Evolutionary conservation across 2,113 vertebrate genomes (phyloP).

Genomic region (Plotosus lineatus): DNA sequence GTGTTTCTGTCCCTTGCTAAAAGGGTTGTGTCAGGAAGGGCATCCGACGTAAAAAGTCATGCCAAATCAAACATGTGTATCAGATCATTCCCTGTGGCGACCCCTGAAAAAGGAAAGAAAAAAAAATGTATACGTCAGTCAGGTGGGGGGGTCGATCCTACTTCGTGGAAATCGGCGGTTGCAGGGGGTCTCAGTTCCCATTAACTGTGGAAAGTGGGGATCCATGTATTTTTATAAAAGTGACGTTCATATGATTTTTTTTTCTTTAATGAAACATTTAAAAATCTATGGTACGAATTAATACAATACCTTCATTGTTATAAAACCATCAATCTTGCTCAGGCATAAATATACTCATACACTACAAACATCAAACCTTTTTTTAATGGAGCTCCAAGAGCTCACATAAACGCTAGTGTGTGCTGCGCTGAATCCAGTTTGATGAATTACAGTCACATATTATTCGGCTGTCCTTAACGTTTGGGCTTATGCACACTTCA

Average conservation of each 20-base stretch:
- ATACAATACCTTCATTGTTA: neutral
- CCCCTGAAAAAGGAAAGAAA: no score
- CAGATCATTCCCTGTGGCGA: no score
- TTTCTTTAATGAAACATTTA: neutral
- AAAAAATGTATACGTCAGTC: no score
- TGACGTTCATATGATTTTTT: neutral
- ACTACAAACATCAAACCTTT: neutral
- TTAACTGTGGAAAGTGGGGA: no score
- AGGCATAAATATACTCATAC: neutral
- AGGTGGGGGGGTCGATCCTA: no score
- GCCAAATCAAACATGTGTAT: no score
- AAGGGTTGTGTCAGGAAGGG: no score
- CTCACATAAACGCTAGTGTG: neutral
- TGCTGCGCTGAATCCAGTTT: neutral
- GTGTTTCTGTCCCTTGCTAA: no score
- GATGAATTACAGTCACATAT: neutral
- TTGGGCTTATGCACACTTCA: no score
- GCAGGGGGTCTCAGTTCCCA: no score
- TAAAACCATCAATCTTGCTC: neutral
- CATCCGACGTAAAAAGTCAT: no score
- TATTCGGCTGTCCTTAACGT: neutral
- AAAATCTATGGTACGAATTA: neutral
- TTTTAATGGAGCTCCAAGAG: neutral
- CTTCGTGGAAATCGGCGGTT: no score
- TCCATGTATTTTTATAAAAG: neutral